Percentiles rank a stretch among this genome's conserved stretches.
phyloP scores from a whole-genome alignment of 2,888 invertebrate genomes.

The Axea sp. region DNA sequence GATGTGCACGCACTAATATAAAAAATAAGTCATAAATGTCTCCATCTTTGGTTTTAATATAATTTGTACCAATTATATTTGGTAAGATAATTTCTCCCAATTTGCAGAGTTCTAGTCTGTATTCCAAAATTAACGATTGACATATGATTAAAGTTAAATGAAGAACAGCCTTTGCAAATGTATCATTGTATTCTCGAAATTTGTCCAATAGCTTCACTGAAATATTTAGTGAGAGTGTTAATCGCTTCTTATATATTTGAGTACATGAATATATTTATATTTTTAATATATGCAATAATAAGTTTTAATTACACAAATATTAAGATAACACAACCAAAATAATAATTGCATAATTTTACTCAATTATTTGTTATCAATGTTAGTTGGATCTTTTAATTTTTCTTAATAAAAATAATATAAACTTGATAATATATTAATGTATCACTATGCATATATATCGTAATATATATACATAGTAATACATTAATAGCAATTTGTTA shows the following conservation, averaged over 20 bases:
- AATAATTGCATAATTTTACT: too few relatives aligned
- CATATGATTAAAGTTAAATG: constrained; percentile 69
- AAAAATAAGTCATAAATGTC: constrained; percentile 80
- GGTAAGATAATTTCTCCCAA: constrained; percentile 79
- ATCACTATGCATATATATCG: too few relatives aligned
- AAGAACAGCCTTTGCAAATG: constrained; percentile 65
- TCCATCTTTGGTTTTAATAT: constrained; percentile 76
- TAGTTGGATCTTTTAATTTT: too few relatives aligned
- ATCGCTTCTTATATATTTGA: not conserved
- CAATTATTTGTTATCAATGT: too few relatives aligned
- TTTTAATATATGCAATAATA: too few relatives aligned
- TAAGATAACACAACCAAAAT: too few relatives aligned
- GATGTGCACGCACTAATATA: constrained; percentile 81
- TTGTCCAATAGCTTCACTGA: constrained; percentile 56
- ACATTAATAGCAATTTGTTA: too few relatives aligned
- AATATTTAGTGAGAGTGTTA: not conserved
- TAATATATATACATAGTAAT: too few relatives aligned
- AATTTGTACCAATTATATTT: constrained; percentile 74
- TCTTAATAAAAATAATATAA: too few relatives aligned
- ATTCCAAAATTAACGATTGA: constrained; percentile 80
- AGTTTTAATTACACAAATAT: too few relatives aligned
- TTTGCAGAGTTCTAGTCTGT: constrained; percentile 80
- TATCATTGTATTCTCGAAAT: constrained; percentile 56
- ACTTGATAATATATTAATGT: too few relatives aligned
- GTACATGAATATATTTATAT: not conserved